Evolutionary conservation across 2,888 invertebrate species (phyloP).

Genomic region (Xanthorhoe spadicearia): DNA sequence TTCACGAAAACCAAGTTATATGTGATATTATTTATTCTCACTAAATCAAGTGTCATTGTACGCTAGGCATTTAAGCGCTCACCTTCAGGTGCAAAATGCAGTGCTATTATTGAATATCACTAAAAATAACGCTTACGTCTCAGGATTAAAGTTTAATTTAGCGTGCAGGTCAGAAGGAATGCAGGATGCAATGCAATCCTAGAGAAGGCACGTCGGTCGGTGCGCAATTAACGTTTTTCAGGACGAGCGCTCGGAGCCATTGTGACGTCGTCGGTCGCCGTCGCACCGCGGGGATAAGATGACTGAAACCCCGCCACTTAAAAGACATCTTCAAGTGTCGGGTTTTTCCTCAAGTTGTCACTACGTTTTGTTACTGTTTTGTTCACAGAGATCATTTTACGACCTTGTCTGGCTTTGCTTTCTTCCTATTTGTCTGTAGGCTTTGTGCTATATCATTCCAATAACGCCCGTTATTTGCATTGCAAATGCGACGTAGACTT

Average conservation of each 20-base stretch:
- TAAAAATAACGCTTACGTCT: slow-evolving; percentile 38
- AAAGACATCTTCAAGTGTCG: slow-evolving; percentile 65
- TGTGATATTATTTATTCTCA: slow-evolving; percentile 28
- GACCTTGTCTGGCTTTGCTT: slow-evolving; percentile 14
- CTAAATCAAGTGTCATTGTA: slow-evolving; percentile 11
- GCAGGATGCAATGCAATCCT: slow-evolving; percentile 61
- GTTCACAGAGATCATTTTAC: slow-evolving; percentile 18
- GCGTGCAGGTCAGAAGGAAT: slow-evolving; percentile 48
- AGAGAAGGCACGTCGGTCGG: slow-evolving; percentile 60
- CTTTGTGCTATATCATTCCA: slow-evolving; percentile 28
- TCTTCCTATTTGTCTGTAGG: slow-evolving; percentile 21
- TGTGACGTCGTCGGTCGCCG: slow-evolving; percentile 63
- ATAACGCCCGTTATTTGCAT: slow-evolving; percentile 30
- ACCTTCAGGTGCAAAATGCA: slow-evolving; percentile 55
- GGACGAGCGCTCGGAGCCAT: slow-evolving; percentile 66
- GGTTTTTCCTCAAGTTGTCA: slow-evolving; percentile 51
- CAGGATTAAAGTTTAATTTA: slow-evolving; percentile 49
- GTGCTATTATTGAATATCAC: slow-evolving; percentile 48
- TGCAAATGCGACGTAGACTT: slow-evolving; percentile 35
- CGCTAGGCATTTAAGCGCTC: slow-evolving; percentile 47
- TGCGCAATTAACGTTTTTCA: slow-evolving; percentile 80
- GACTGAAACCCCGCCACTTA: slow-evolving; percentile 61
- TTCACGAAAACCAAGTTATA: slow-evolving; percentile 32
- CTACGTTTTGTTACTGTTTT: slow-evolving; percentile 42
- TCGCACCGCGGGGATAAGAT: slow-evolving; percentile 63